Conservation (phyloP, 2,888 invertebrate genomes). For the Cecidostiba fungosa region DNA sequence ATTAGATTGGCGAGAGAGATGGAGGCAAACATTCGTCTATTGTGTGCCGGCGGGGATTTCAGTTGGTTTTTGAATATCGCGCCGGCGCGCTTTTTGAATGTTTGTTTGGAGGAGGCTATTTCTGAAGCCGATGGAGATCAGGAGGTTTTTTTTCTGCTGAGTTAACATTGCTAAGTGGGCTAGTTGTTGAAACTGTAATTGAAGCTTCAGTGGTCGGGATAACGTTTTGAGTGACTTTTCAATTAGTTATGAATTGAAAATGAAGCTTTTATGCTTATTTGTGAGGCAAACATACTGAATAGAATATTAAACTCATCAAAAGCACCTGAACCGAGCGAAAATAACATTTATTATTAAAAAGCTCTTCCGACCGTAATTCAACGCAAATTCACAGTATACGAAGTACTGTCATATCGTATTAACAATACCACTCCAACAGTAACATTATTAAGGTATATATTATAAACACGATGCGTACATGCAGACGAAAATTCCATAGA, state of each 20-base stretch:
- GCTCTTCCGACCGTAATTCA: too few relatives aligned
- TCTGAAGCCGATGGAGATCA: not conserved
- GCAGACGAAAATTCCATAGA: too few relatives aligned
- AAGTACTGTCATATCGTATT: too few relatives aligned
- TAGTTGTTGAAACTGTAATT: not conserved
- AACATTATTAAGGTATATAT: too few relatives aligned
- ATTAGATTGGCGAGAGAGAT: constrained; percentile 15
- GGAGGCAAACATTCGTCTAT: not conserved
- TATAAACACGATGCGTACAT: too few relatives aligned
- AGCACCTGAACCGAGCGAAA: not conserved
- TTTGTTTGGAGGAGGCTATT: constrained; percentile 11
- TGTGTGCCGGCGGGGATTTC: not conserved
- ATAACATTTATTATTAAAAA: too few relatives aligned
- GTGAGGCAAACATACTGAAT: not conserved
- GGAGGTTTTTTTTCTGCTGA: not conserved
- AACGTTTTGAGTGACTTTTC: not conserved
- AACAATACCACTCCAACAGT: too few relatives aligned
- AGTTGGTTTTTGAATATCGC: not conserved
- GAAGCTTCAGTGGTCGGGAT: not conserved
- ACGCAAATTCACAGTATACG: too few relatives aligned
- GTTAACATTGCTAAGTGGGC: not conserved
- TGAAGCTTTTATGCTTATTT: not conserved
- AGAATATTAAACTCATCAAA: not conserved
- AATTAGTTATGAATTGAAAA: not conserved
- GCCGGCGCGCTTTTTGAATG: not conserved